Evolutionary conservation across 2,888 invertebrate species (phyloP), one percentile per base, ranked within the genome.

Genomic region (Palloptera scutellata): DNA sequence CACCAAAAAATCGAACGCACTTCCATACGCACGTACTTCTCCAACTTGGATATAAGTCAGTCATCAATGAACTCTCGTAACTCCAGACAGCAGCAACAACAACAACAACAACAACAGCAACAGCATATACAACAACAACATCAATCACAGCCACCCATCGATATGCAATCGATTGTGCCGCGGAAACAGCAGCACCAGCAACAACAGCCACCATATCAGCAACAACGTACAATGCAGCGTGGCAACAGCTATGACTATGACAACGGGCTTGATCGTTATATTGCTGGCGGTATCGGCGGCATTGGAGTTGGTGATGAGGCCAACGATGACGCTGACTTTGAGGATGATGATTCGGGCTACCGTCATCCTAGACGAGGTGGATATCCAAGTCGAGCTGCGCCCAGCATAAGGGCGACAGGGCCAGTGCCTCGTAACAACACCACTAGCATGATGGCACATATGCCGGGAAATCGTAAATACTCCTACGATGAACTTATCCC

Each of bases 1-100:
- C 85, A 86, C 70, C 82, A 83, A 66, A 79, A 81, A 74, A 81
- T 82, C 69, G 83, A 86, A 67, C 83, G 84, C 74, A 85, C 85
- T 64, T 84, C 84, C 67, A 84, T 85, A 70, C 81, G 85, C 76
- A 85, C 85, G 52, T 85, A 79, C 69, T 85, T 83, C 72, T 85
- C 85, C 43, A 85, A 85, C 57, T 68, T 83, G 73, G 85, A 85
- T 74, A 72, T 85, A 17, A 83, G 79, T 42, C 77, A 83, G 67
- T 41, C 62, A 19, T 57, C 54, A 54, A 60, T 30, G 61, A 20
- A 42, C 9, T 52, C 19, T 13, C 72, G 72, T 15, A 74, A 72
- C 64, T 77, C 77, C 1, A 78, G 73, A 17, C 70, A 70, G 57
- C 43, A 74, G 72, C 66, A 79, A 30, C 69, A 72, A 15, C 69